phyloP scores from a whole-genome alignment of 2,888 invertebrate genomes.

The Petrolisthes cinctipes region DNA sequence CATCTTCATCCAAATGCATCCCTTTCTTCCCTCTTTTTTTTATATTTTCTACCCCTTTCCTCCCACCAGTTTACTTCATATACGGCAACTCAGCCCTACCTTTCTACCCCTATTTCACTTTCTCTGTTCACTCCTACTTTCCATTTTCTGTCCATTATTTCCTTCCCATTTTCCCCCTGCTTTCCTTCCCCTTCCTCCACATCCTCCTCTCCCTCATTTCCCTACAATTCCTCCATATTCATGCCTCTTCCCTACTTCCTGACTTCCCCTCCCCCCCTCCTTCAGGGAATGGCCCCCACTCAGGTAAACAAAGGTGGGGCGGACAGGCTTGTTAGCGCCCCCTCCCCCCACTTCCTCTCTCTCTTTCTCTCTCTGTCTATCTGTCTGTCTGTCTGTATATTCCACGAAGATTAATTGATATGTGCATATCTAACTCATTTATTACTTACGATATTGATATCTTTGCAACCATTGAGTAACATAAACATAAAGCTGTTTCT shows the following conservation, averaged over 20 bases:
- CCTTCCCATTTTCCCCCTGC: neutral
- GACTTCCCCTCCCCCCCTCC: neutral
- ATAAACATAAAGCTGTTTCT: too few species aligned
- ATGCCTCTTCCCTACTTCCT: neutral
- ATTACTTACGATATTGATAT: too few species aligned
- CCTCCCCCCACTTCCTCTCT: neutral
- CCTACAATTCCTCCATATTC: neutral
- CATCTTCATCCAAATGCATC: neutral
- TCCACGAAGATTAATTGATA: too few species aligned
- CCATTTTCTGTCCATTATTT: neutral
- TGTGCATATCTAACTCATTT: too few species aligned
- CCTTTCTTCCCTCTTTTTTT: neutral
- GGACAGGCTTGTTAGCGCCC: slow-evolving; percentile 11
- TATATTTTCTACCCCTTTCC: neutral
- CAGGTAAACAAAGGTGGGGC: slow-evolving; percentile 12
- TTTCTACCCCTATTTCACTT: neutral
- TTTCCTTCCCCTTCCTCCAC: neutral
- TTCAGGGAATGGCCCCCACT: slow-evolving; percentile 2
- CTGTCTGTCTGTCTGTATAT: too few species aligned
- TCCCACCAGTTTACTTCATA: neutral
- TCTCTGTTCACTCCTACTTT: neutral
- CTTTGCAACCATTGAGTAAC: too few species aligned
- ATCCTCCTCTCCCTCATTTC: neutral
- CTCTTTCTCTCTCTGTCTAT: neutral
- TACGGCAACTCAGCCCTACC: neutral